Evolutionary conservation across 2,113 vertebrate genomes (phyloP).

Genomic region (Mellivora capensis): DNA sequence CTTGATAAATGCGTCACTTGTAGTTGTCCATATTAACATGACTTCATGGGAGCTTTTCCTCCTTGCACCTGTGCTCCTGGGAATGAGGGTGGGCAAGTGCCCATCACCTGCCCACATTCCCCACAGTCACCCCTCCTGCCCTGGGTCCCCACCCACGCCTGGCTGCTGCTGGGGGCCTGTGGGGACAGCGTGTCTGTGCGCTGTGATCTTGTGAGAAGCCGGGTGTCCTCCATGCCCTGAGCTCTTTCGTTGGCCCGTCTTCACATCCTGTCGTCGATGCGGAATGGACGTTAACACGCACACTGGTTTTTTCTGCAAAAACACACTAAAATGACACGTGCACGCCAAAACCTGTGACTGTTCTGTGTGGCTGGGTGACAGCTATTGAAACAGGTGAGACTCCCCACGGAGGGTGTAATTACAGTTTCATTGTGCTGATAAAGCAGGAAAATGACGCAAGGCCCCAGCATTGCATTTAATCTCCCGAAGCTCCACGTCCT

Average conservation of each 20-base stretch:
- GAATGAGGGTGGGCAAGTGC: not conserved
- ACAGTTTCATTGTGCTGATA: not conserved
- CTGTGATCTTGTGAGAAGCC: rapidly evolving
- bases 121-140: no score
- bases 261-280: rapidly evolving
- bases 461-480: not conserved
- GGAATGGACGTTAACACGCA: not conserved
- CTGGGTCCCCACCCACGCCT: no score
- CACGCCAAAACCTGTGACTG: not conserved
- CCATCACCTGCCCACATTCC: rapidly evolving
- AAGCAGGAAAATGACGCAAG: not conserved
- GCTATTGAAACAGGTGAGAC: not conserved
- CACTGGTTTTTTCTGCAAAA: not conserved
- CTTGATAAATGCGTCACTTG: not conserved
- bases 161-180: rapidly evolving
- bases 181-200: rapidly evolving
- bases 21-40: not conserved
- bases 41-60: not conserved
- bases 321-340: no score
- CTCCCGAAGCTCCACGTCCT: not conserved
- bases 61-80: rapidly evolving
- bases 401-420: not conserved
- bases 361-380: not conserved
- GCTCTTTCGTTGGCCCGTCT: rapidly evolving
- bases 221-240: no score